Percentiles rank a stretch among this genome's conserved stretches.
Conservation (phyloP, 2,888 invertebrate genomes). For the Drosophila peninsularis region DNA sequence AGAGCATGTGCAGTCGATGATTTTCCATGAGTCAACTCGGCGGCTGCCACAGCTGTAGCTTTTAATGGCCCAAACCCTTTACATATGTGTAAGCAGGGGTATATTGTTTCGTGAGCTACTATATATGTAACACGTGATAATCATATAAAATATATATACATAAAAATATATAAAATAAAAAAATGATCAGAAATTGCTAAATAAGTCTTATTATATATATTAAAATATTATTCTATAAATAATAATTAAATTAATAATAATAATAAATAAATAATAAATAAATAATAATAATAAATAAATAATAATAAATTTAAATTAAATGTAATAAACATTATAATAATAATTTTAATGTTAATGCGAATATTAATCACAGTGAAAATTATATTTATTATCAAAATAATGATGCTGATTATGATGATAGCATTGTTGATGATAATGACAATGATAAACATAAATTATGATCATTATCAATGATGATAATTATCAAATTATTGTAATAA, state of each 20-base stretch:
- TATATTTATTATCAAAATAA: background rate
- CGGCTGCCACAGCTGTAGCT: constrained; percentile 18
- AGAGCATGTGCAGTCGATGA: constrained; percentile 27
- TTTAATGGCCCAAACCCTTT: background rate
- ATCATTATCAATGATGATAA: background rate
- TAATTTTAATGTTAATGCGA: too few species aligned
- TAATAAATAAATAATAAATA: too few species aligned
- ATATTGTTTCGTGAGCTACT: background rate
- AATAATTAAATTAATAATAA: too few species aligned
- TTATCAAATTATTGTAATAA: background rate
- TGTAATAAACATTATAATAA: too few species aligned
- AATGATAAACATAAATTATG: background rate
- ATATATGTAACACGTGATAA: background rate
- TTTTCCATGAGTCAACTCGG: constrained; percentile 59
- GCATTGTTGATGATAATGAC: background rate
- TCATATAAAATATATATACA: background rate
- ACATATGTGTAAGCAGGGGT: background rate
- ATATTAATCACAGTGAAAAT: too few species aligned
- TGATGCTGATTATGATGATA: background rate
- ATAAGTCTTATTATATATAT: too few species aligned
- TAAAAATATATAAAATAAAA: too few species aligned
- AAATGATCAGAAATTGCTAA: too few species aligned
- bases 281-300: background rate
- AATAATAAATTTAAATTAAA: background rate
- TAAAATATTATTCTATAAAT: too few species aligned